Percentiles rank a stretch among this genome's conserved stretches.
phyloP scores from a whole-genome alignment of 2,888 invertebrate species.

The Spialia ferax region DNA sequence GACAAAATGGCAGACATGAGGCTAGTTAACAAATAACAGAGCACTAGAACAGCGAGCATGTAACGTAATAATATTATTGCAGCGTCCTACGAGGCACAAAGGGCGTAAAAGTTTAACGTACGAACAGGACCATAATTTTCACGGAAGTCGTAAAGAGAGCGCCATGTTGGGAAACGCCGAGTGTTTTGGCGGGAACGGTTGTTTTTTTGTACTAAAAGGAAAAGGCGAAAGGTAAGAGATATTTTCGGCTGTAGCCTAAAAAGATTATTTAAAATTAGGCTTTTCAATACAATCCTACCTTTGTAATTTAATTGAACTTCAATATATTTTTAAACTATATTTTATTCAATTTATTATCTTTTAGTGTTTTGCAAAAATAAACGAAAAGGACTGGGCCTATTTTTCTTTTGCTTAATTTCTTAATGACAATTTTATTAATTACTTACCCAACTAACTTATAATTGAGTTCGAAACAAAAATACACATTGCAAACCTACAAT shows the following conservation, averaged over 20 bases:
- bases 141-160: constrained; percentile 77
- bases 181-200: constrained; percentile 70
- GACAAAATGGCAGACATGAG: constrained; percentile 24
- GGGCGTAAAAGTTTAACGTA: constrained; percentile 79
- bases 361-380: too few species aligned
- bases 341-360: too few species aligned
- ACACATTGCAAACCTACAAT: constrained; percentile 3
- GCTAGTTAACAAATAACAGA: constrained; percentile 22
- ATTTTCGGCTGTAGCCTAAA: constrained; percentile 18
- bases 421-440: too few species aligned
- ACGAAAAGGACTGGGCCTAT: too few species aligned
- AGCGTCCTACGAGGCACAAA: constrained; percentile 56
- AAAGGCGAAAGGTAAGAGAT: constrained; percentile 29
- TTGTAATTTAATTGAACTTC: too few species aligned
- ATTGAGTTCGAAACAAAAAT: not conserved
- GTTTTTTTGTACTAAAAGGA: constrained; percentile 39
- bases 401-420: too few species aligned
- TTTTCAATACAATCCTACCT: too few species aligned
- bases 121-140: constrained; percentile 76
- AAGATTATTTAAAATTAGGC: too few species aligned
- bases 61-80: constrained; percentile 64
- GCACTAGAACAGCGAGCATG: constrained; percentile 16
- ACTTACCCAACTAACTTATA: not conserved
- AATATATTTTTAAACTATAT: too few species aligned
- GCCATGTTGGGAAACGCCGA: constrained; percentile 68